Conservation (phyloP, 2,888 invertebrate genomes). For the Allophyes oxyacanthae region DNA sequence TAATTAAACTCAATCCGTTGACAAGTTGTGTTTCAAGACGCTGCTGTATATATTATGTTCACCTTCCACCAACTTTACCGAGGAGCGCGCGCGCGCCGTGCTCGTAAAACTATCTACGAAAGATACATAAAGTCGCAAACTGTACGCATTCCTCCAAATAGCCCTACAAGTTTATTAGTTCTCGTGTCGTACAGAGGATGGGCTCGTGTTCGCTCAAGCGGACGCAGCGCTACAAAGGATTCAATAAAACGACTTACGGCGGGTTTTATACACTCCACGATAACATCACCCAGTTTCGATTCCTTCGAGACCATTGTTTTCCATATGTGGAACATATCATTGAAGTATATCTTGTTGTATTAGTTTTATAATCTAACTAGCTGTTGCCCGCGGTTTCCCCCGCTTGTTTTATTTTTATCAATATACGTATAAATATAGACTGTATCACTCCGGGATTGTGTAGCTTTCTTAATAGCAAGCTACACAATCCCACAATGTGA, state of each 20-base stretch:
- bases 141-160: conserved; percentile 5
- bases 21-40: too few species aligned
- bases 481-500: too few species aligned
- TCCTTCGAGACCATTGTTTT: conserved; percentile 1
- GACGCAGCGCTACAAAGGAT: conserved; percentile 20
- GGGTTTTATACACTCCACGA: conserved; percentile 6
- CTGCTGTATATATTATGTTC: background rate
- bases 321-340: conserved; percentile 3
- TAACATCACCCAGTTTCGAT: conserved; percentile 8
- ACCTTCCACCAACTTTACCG: conserved; percentile 4
- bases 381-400: too few species aligned
- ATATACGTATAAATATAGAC: too few species aligned
- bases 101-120: conserved; percentile 10
- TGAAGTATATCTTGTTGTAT: background rate
- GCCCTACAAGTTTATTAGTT: conserved; percentile 19
- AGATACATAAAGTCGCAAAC: conserved; percentile 7
- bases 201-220: conserved; percentile 10
- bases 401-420: too few species aligned
- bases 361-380: too few species aligned
- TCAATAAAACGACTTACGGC: conserved; percentile 22
- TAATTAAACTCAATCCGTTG: too few species aligned
- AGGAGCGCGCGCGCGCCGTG: background rate
- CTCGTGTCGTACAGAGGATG: background rate
- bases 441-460: conserved; percentile 2
- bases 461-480: too few species aligned